Evolutionary conservation across 2,797 vertebrate genomes (phyloP).

Genomic region (Podargus strigoides): DNA sequence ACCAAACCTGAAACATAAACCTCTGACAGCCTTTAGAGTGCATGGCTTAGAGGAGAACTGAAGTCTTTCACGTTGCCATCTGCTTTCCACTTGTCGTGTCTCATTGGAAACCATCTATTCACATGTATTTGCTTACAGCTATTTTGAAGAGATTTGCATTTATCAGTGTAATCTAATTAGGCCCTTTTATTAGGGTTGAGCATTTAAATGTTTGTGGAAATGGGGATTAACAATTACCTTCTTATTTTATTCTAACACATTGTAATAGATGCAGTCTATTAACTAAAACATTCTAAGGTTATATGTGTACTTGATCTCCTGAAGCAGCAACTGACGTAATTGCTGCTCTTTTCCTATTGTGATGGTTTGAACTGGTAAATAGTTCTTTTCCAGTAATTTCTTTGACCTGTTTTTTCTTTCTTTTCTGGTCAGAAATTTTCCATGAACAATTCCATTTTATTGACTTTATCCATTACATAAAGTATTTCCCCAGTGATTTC

Average conservation of each 20-base stretch:
- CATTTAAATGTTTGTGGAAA: not conserved
- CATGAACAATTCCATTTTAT: not conserved
- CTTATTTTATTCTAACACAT: not conserved
- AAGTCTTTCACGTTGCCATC: not conserved
- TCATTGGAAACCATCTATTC: not conserved
- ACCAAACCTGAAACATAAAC: not conserved
- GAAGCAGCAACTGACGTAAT: not conserved
- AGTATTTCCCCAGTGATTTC: not conserved
- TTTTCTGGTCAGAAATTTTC: not conserved
- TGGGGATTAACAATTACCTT: not conserved
- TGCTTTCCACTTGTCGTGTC: constrained; percentile 26
- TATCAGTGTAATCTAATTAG: constrained; percentile 27
- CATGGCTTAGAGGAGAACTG: not conserved
- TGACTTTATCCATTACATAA: not conserved
- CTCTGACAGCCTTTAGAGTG: not conserved
- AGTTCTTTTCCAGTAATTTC: not conserved
- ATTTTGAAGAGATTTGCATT: constrained; percentile 23
- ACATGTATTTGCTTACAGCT: constrained; percentile 27
- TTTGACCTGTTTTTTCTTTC: not conserved
- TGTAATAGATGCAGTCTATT: not conserved
- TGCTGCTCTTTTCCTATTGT: not conserved
- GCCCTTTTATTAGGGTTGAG: not conserved
- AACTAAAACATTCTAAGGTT: not conserved
- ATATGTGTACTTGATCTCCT: not conserved
- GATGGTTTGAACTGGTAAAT: not conserved